Percentiles rank a stretch among this genome's conserved stretches.
These are phyloP conservation scores for Oplegnathus fasciatus DNA, from an alignment of 2,113 vertebrate genomes.

Conservation along the genomic window DNA sequence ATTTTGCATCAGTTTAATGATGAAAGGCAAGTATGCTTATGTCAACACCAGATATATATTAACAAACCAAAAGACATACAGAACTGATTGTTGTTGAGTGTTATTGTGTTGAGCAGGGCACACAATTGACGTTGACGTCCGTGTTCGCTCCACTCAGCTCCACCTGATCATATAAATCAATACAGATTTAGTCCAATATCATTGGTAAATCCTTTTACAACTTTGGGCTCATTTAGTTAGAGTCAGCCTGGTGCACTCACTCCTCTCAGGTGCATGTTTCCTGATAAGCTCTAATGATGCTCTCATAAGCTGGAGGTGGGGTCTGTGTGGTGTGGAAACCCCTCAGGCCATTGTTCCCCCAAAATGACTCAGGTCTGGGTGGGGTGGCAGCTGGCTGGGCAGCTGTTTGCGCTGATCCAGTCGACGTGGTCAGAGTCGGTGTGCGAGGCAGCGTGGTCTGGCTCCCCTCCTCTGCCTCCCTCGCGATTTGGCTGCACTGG, in stretches of 20 bases:
- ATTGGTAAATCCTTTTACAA: constrained; percentile 37
- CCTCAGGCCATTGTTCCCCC: constrained; percentile 89
- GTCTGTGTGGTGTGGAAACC: constrained; percentile 87
- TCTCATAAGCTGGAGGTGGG: constrained; percentile 94
- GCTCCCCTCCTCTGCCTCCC: constrained; percentile 90
- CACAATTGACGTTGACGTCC: not conserved
- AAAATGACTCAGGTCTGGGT: constrained; percentile 89
- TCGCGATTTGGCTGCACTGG: constrained; percentile 90
- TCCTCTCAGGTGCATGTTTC: constrained; percentile 86
- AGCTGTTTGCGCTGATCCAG: constrained; percentile 84
- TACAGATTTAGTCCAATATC: constrained; percentile 26
- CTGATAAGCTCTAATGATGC: constrained; percentile 95
- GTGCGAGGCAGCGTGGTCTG: constrained; percentile 90
- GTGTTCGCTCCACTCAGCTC: constrained; percentile 1
- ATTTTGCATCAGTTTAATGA: constrained; percentile 3
- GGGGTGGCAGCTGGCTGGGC: constrained; percentile 72
- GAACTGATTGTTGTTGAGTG: constrained; percentile 2
- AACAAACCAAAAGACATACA: constrained; percentile 9
- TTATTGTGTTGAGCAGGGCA: not conserved
- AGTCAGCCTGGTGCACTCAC: constrained; percentile 2
- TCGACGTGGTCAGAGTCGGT: constrained; percentile 76
- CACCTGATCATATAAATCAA: constrained; percentile 33
- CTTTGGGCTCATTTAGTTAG: constrained; percentile 19
- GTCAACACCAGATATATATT: constrained; percentile 23
- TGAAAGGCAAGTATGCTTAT: constrained; percentile 25